phyloP scores from a whole-genome alignment of 2,888 invertebrate genomes.

The Psylliodes chrysocephalus region DNA sequence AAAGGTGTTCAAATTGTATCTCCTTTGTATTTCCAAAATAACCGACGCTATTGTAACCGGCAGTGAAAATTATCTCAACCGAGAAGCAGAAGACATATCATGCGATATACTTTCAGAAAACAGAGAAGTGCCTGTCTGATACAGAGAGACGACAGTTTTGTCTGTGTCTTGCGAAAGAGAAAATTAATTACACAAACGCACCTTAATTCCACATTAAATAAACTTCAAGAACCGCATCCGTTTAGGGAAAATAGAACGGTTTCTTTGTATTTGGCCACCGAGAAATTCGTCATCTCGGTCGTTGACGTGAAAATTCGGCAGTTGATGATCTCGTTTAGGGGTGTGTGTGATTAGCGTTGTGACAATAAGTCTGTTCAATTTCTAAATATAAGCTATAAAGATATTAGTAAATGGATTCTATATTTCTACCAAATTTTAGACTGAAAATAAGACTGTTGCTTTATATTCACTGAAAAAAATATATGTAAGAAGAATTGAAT shows the following conservation, averaged over 20 bases:
- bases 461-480: no score
- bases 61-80: constrained; percentile 23
- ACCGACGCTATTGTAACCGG: constrained; percentile 13
- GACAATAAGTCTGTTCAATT: neutral
- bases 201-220: constrained; percentile 44
- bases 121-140: constrained; percentile 44
- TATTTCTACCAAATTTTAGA: no score
- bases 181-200: constrained; percentile 48
- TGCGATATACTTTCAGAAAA: constrained; percentile 37
- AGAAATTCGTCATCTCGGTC: constrained; percentile 21
- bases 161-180: constrained; percentile 47
- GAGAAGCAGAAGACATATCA: constrained; percentile 3
- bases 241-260: constrained; percentile 40
- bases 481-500: no score
- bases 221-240: constrained; percentile 44
- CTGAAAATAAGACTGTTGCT: no score
- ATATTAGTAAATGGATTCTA: no score
- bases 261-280: constrained; percentile 34
- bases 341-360: neutral
- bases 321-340: neutral
- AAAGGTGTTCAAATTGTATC: constrained; percentile 26
- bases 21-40: constrained; percentile 22
- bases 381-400: neutral
- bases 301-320: constrained; percentile 20
- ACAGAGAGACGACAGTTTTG: constrained; percentile 46